Base-by-base conservation (phyloP, 2,113 vertebrate species). In the Pipra filicauda region DNA sequence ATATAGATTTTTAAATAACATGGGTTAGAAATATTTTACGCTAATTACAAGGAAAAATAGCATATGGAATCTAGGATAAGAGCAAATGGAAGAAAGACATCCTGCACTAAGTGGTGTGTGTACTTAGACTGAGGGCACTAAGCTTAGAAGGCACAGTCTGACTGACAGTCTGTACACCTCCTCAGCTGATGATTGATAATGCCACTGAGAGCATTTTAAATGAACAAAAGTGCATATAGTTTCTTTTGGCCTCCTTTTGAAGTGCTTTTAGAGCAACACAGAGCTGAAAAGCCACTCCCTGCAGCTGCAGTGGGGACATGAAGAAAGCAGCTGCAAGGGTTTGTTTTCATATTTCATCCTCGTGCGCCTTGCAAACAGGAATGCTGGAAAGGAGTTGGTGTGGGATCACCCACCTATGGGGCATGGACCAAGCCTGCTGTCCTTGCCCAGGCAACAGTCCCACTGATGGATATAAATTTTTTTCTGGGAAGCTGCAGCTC, bases 261-360 rank as follows among this genome's bases (percentile, higher is more conserved):
- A 98, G 96, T 97, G 94, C 95, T 98, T 97, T 97, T 97, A 98
- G 92, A 96, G 93, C 89, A 95, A 92, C 41, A 15, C 26, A 54
- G 92, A 95, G 93, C 95, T 94, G 93, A 64, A 78, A 95, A 97
- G 82, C 89, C 87, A 57, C 91, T 98, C 92, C 88, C 86, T 94
- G 96, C 97, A 98, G 96, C 96, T 97, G 98, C 85, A 75, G 80
- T 28, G 44, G 95, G 91, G 90, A 93, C 85, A 59, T 15, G 72
- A 92, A 21, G 89, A 75, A 93, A 97, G 96, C 96, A 98, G 95
- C 96, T 98, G 96, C 70, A 66, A 84, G 81, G 59, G 84, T 90
- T 97, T 97, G 91, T 96, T 97, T 97, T 95, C 58, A 16, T 74
- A n/a, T 97, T 96, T 96, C 48, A 2, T 67, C 77, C 67, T 80